Base-by-base conservation (phyloP, 2,888 invertebrate genomes). In the Leucophenga montana region DNA sequence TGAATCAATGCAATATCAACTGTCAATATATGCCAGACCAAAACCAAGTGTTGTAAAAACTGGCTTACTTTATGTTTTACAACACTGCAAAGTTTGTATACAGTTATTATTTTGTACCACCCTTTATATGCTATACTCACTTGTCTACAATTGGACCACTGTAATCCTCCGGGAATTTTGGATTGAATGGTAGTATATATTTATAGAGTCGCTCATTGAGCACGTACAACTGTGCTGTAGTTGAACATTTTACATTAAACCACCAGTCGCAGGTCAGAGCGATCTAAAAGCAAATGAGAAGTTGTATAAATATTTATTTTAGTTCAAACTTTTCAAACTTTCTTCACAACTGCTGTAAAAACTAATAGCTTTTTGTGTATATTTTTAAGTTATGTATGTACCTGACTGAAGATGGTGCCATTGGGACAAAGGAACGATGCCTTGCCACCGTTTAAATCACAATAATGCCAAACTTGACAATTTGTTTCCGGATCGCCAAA, bases 391-490 rank as follows among this genome's bases (percentile, higher is more conserved):
- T 27, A 27, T 22, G 48, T 20, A 18, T 50, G 53, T 74, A 88
- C 88, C 90, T 96, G 96, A 76, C 95, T 95, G 90, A 96, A 96
- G 85, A 96, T 95, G 3, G 96, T 96, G 48, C 96, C 96, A 86
- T 96, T 96, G 62, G 96, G 96, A 83, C 96, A 96, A 46, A 96
- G 89, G 87, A 96, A 96, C 3, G 96, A 96, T 4, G 96, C 95
- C 88, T 96, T 95, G 6, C 96, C 96, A 8, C 96, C 96, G 85
- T 96, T 96, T 69, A 96, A 90, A 86, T 96, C 96, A 85, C 96
- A 96, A 87, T 96, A 96, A 88, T 96, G 96, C 96, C 96, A 96
- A 9, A 95, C 96, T 91, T 96, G 96, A 86, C 96, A 96, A 79
- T 93, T 92, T 6, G 96, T 95, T 78, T 94, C 94, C 13, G 95